Evolutionary conservation across 2,888 invertebrate species (phyloP), one percentile per base, ranked within the genome.

Genomic region (Synanthedon andrenaeformis): DNA sequence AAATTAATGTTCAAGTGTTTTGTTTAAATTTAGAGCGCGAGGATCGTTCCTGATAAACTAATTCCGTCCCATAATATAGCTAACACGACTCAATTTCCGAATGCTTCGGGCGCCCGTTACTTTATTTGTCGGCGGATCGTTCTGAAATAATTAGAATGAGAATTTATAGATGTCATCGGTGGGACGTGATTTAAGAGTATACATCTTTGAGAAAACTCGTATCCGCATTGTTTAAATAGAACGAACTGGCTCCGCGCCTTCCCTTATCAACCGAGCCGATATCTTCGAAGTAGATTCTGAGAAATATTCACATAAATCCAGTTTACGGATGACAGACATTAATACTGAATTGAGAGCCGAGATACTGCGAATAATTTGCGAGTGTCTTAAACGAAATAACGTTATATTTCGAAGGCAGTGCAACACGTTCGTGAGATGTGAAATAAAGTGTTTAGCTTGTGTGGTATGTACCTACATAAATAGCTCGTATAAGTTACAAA

Each of bases 141-240:
- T 78, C 73, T 71, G 59, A 75, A 78, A 81, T 83, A 85, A 85
- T 85, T 82, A 79, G 76, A 76, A 74, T 65, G 62, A 66, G 73
- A 79, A 85, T 85, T 85, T 85, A 85, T 85, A 69, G 84, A 75
- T 79, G 82, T 79, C 82, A 79, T 79, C 73, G 72, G 65, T 51
- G 63, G 60, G 62, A 58, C 63, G 70, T 79, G 79, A 82, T 82
- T 84, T 81, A 80, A 64, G 63, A 66, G 63, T 58, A 23, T 23
- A 59, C 56, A 57, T 58, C 57, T 55, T 56, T 52, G 57, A 63
- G 55, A 62, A 58, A 59, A 56, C 59, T 11, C 53, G 62, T 67
- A 64, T 76, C 75, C 70, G 69, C 66, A 70, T 76, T 76, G 74
- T 74, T 73, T 72, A 64, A 69, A 74, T 69, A 67, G 64, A 66